Base-by-base conservation (phyloP, 2,113 vertebrate genomes). In the Lophochroa leadbeateri region DNA sequence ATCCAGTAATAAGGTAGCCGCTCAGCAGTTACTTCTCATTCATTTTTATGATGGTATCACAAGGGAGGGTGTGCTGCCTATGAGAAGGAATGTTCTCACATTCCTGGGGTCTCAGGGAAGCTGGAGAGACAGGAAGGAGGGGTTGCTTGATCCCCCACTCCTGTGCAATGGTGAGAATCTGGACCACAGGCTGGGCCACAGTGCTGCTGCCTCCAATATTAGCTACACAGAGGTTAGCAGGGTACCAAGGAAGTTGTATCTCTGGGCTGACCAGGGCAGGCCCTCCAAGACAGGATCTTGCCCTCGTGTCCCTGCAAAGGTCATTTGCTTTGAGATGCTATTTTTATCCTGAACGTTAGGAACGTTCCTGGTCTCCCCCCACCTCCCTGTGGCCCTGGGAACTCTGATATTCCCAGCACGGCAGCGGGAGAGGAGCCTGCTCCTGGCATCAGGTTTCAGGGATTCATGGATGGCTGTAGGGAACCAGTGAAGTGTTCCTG, bases 401-500 rank as follows among this genome's bases (percentile, higher is more conserved):
- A 87, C 50, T 71, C 17, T 1, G 53, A 75, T 60, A 75, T 90
- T 92, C 92, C 86, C 92, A 92, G 76, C 58, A 46, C 37, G 60
- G 57, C 53, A 86, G 53, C 5, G 1, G 86, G 43, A 96, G 69
- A 82, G 69, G 20, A 89, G 94, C 61, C 25, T 84, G 65, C 20
- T 95, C 69, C 77, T 89, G 88, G 91, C 91, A 71, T 90, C 90
- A 80, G 67, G 76, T 91, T 94, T 92, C 91, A 83, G 27, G 65
- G 90, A 67, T 53, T 92, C 89, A 83, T 27, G 65, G 90, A 67
- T 46, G 72, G 27, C 72, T 63, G 43, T 33, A 84, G 55, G 72
- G 70, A 91, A 84, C 61, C 57, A 47, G 76, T 8, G 10, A 76
- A 86, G 61, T 47, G 52, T n/a, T 88, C 80, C 86, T 71, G 69